Evolutionary conservation across 2,113 vertebrate species (phyloP).

Genomic region (Otus sunia): DNA sequence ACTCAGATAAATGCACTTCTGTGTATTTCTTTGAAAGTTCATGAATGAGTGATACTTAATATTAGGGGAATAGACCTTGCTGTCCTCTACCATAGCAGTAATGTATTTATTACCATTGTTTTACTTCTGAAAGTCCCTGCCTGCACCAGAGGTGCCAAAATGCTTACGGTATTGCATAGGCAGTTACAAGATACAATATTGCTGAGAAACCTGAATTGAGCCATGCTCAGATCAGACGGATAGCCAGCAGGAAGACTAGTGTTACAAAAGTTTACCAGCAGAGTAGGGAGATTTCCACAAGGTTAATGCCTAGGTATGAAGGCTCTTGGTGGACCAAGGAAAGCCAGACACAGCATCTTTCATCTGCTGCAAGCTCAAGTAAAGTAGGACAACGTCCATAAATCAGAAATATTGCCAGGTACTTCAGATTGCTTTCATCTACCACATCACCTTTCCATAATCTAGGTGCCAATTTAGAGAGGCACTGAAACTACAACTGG

Average conservation of each 20-base stretch:
- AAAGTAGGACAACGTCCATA: not conserved
- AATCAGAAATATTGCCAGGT: not conserved
- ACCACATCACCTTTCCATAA: not conserved
- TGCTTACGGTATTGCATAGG: not conserved
- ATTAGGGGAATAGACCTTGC: not conserved
- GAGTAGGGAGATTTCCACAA: not conserved
- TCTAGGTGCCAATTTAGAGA: not conserved
- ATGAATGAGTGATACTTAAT: not conserved
- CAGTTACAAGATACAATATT: not conserved
- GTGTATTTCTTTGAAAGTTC: not conserved
- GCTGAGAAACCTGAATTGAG: not conserved
- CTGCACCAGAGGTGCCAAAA: not conserved
- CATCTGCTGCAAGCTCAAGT: not conserved
- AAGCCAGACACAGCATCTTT: not conserved
- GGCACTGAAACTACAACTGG: not conserved
- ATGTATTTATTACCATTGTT: not conserved
- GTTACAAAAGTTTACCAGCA: not conserved
- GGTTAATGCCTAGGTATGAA: not conserved
- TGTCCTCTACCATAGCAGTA: not conserved
- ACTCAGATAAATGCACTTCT: not conserved
- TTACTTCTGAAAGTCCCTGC: not conserved
- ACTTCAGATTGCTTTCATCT: not conserved
- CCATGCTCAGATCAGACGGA: not conserved
- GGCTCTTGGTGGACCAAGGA: not conserved
- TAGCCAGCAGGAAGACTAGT: not conserved